Conservation (phyloP, 2,113 vertebrate genomes). For the Protobothrops flavoviridis region DNA sequence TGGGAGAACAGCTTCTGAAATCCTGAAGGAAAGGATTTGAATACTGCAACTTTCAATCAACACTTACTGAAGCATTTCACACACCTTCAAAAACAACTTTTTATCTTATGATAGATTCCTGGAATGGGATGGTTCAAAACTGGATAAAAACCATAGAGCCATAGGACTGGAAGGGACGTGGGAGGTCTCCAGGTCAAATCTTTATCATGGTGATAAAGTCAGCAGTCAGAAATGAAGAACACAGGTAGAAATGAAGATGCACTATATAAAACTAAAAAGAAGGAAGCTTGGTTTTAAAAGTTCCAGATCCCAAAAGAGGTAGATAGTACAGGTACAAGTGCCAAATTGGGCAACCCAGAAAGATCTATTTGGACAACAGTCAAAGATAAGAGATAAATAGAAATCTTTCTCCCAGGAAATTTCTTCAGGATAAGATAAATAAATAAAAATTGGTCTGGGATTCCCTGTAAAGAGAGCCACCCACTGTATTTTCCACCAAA, state of each 20-base stretch:
- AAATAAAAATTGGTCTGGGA: neutral
- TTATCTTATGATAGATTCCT: neutral
- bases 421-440: neutral
- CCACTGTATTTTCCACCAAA: neutral
- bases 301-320: neutral
- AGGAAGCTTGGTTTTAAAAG: neutral
- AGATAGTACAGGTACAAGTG: neutral
- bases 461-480: neutral
- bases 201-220: neutral
- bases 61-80: neutral
- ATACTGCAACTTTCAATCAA: neutral
- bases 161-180: neutral
- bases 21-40: neutral
- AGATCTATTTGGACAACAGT: neutral
- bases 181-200: neutral
- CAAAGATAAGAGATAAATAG: neutral
- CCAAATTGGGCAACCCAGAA: neutral
- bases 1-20: slow-evolving; percentile 35
- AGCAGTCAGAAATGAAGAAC: neutral
- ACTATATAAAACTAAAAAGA: neutral
- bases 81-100: neutral
- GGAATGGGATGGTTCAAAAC: neutral
- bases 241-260: neutral
- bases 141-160: neutral
- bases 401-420: neutral